Conservation (phyloP, 2,797 vertebrate species). For the Falco peregrinus region DNA sequence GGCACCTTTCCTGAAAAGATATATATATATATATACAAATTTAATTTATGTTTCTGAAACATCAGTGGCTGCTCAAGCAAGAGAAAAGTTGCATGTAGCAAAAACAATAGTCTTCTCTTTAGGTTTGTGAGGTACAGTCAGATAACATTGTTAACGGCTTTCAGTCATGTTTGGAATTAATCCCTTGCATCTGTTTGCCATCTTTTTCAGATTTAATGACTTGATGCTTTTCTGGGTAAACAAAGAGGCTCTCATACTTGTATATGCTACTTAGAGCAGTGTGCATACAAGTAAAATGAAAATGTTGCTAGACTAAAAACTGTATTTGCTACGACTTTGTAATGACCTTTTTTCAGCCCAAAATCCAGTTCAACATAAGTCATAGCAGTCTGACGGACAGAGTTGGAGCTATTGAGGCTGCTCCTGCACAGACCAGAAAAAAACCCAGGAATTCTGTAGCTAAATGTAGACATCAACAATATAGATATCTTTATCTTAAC, state of each 20-base stretch:
- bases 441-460: background rate
- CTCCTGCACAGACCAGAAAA: background rate
- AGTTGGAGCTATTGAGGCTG: background rate
- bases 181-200: background rate
- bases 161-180: background rate
- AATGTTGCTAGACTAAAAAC: background rate
- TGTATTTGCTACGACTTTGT: background rate
- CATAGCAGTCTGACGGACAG: background rate
- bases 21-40: background rate
- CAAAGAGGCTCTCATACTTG: background rate
- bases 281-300: background rate
- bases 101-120: background rate
- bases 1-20: background rate
- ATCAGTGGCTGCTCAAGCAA: background rate
- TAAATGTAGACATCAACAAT: background rate
- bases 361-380: background rate
- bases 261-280: background rate
- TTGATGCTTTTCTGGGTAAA: background rate
- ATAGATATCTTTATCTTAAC: background rate
- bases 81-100: background rate
- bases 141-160: background rate
- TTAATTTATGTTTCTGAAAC: background rate
- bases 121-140: background rate
- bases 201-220: constrained; percentile 13
- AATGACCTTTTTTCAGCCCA: background rate